Percentiles rank a stretch among this genome's conserved stretches.
Conservation (phyloP, 2,888 invertebrate genomes). For the Drosophila monieri region DNA sequence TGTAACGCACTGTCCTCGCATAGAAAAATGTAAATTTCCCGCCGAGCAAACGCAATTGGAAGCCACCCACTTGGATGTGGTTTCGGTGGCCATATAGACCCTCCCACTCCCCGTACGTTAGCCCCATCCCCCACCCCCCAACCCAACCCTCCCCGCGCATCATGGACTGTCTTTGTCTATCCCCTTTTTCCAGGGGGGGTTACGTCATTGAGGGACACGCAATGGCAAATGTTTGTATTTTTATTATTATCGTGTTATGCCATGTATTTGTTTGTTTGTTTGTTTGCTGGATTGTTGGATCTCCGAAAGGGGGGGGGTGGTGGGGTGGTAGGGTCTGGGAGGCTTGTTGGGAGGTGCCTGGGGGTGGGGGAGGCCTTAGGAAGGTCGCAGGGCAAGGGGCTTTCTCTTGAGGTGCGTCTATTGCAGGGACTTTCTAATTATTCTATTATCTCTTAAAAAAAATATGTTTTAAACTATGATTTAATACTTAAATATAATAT, state of each 20-base stretch:
- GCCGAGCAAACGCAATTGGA: slow-evolving; percentile 21
- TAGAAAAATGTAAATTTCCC: slow-evolving; percentile 27
- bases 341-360: neutral
- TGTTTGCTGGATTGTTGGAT: slow-evolving; percentile 38
- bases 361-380: neutral
- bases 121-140: neutral
- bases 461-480: too few relatives aligned
- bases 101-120: slow-evolving; percentile 14
- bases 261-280: slow-evolving; percentile 39
- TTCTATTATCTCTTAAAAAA: too few relatives aligned
- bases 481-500: too few relatives aligned
- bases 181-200: slow-evolving; percentile 43
- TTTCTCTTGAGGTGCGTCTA: slow-evolving; percentile 26
- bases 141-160: neutral
- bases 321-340: neutral
- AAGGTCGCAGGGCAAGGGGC: neutral
- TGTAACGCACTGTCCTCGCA: slow-evolving; percentile 27
- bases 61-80: slow-evolving; percentile 25
- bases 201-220: slow-evolving; percentile 76
- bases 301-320: neutral
- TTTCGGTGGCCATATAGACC: slow-evolving; percentile 4
- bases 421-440: too few relatives aligned
- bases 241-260: slow-evolving; percentile 63
- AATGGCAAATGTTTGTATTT: slow-evolving; percentile 68
- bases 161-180: slow-evolving; percentile 34